Conservation (phyloP, 2,113 vertebrate genomes). For the Octodon degus region DNA sequence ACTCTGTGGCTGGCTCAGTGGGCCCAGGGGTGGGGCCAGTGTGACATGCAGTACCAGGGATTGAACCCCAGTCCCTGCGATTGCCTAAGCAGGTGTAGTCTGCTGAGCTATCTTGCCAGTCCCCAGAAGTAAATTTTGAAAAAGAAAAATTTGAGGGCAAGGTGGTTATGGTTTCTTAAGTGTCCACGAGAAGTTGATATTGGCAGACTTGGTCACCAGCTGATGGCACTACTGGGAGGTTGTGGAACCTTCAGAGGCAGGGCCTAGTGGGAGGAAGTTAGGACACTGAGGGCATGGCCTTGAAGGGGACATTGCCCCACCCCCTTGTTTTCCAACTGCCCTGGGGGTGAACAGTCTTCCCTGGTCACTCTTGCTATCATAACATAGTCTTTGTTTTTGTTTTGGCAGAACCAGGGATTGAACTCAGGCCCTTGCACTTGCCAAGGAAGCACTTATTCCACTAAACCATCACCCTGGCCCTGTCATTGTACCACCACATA, state of each 20-base stretch:
- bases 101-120: no score
- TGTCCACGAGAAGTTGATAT: neutral
- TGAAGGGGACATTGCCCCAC: neutral
- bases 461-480: no score
- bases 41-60: no score
- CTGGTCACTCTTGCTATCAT: neutral
- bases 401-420: no score
- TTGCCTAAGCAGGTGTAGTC: no score
- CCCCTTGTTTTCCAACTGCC: neutral
- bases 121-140: slow-evolving; percentile 14
- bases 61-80: no score
- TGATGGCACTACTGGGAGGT: neutral
- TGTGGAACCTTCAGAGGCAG: neutral
- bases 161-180: neutral
- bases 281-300: neutral
- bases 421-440: no score
- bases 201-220: neutral
- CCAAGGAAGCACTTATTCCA: no score
- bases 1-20: no score
- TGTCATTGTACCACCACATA: no score
- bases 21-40: no score
- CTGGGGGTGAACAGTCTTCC: neutral
- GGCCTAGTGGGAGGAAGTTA: neutral
- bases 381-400: neutral
- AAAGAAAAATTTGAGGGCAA: neutral